These are phyloP conservation scores for Tanypteryx hageni DNA, from an alignment of 2,888 invertebrate species.

Conservation along the genomic window DNA sequence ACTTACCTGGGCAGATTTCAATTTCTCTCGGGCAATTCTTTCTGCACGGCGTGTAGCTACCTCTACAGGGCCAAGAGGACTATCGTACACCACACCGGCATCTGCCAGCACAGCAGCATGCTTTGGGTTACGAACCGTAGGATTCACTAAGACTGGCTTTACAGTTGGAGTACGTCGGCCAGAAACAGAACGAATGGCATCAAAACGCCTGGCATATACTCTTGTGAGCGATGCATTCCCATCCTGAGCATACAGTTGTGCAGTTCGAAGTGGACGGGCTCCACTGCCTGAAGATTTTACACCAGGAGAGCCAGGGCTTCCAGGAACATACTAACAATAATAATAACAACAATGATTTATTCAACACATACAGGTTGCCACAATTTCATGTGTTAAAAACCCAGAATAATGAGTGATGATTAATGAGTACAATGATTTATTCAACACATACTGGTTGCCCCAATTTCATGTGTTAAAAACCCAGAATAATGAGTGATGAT, in stretches of 20 bases:
- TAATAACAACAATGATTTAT: neutral
- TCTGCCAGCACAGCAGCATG: slow-evolving; percentile 90
- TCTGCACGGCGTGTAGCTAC: slow-evolving; percentile 89
- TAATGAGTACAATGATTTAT: no score
- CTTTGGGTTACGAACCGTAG: slow-evolving; percentile 87
- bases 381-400: no score
- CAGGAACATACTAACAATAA: slow-evolving; percentile 56
- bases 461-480: no score
- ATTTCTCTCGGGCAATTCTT: slow-evolving; percentile 89
- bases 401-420: no score
- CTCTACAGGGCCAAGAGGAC: slow-evolving; percentile 88
- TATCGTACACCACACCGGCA: slow-evolving; percentile 89
- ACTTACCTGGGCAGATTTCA: slow-evolving; percentile 74
- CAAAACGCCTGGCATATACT: slow-evolving; percentile 83
- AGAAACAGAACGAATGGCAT: slow-evolving; percentile 85
- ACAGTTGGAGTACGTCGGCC: slow-evolving; percentile 84
- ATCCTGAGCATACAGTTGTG: slow-evolving; percentile 86
- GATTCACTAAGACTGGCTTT: slow-evolving; percentile 86
- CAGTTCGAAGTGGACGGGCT: slow-evolving; percentile 83
- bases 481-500: no score
- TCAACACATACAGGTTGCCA: no score
- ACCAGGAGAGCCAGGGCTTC: slow-evolving; percentile 53
- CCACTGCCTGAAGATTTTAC: slow-evolving; percentile 16
- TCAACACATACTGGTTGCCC: no score
- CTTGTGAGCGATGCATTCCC: slow-evolving; percentile 85